Evolutionary conservation across 1,140 invertebrate genomes (phyloP).

Genomic region (Aphaenogaster rudis): DNA sequence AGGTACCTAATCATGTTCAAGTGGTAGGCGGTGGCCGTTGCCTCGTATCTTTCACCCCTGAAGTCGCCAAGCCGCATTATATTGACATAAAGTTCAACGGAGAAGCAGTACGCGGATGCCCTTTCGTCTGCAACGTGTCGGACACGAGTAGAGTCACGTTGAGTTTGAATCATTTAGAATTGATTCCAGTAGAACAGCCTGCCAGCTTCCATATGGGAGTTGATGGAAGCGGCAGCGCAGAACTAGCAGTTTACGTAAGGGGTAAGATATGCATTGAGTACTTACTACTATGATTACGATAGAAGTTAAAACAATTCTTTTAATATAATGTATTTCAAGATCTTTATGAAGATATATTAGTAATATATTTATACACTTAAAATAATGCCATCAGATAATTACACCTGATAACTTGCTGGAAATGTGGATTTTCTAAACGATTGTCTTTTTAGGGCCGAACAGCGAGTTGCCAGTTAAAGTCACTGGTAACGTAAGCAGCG

Average conservation of each 20-base stretch:
- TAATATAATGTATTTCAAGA: neutral
- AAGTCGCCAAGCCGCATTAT: conserved; percentile 95
- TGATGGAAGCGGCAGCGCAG: conserved; percentile 94
- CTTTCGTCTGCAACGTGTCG: conserved; percentile 94
- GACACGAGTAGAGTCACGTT: conserved; percentile 93
- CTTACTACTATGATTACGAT: neutral
- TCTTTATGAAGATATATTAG: neutral
- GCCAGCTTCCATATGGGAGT: conserved; percentile 96
- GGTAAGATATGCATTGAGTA: conserved; percentile 84
- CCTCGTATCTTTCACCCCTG: conserved; percentile 98
- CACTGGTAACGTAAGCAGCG: conserved; percentile 94
- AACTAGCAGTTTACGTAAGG: conserved; percentile 95
- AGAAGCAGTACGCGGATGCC: conserved; percentile 96
- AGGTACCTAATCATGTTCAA: conserved; percentile 99
- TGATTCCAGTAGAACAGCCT: conserved; percentile 95
- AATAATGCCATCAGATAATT: neutral
- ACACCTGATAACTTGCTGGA: neutral
- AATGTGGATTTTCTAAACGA: neutral
- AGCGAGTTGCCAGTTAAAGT: conserved; percentile 95
- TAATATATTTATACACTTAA: neutral
- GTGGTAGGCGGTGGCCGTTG: conserved; percentile 97
- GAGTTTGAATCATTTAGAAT: conserved; percentile 93
- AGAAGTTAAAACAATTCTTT: neutral
- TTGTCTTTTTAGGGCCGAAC: conserved; percentile 88
- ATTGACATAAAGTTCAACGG: conserved; percentile 99